These are phyloP conservation scores for Caenorhabditis angaria DNA, from an alignment of 2,888 invertebrate species.

Conservation along the genomic window DNA sequence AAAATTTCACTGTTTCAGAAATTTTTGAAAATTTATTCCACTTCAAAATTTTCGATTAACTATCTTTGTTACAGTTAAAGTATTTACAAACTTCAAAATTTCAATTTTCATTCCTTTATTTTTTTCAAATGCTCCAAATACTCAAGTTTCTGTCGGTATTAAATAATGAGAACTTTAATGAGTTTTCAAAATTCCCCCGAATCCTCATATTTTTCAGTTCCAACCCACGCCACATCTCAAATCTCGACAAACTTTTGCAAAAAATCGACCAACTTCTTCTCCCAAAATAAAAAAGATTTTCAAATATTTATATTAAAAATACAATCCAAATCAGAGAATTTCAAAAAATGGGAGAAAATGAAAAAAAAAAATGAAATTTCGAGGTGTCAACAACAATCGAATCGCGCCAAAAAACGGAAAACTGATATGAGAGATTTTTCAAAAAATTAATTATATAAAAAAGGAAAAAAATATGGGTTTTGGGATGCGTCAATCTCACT, in stretches of 20 bases:
- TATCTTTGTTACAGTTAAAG: no score
- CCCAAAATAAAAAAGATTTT: background rate
- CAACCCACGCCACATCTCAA: background rate
- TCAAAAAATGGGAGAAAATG: conserved; percentile 3
- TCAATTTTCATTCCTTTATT: no score
- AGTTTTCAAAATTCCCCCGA: no score
- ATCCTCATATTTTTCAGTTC: no score
- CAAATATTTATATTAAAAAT: background rate
- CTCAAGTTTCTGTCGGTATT: no score
- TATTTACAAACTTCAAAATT: no score
- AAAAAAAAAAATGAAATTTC: conserved; percentile 11
- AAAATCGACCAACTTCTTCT: background rate
- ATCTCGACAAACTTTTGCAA: background rate
- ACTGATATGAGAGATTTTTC: conserved; percentile 11
- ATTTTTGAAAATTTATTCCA: no score
- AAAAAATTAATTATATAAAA: conserved; percentile 1
- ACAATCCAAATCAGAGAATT: conserved; percentile 7
- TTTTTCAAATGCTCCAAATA: no score
- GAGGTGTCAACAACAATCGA: conserved; percentile 3
- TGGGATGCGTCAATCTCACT: background rate
- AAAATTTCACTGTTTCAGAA: no score
- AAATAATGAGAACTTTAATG: no score
- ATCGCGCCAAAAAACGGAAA: background rate
- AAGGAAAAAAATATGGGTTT: background rate
- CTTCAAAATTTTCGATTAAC: no score